Percentiles rank a stretch among this genome's conserved stretches.
Evolutionary conservation across 2,797 vertebrate species (phyloP).

Genomic region (Melanogrammus aeglefinus): DNA sequence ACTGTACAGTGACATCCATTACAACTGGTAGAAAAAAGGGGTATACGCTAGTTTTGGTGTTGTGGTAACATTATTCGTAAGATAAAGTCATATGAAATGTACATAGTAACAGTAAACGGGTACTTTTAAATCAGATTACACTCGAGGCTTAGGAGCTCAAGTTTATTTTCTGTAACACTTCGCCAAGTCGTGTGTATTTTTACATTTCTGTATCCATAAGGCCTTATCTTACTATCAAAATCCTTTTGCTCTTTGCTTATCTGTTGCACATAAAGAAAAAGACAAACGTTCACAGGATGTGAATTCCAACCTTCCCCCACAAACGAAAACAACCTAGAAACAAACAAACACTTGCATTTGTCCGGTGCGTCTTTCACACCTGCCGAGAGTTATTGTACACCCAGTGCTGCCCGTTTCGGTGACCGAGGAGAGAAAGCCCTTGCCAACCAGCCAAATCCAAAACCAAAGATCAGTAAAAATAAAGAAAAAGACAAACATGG

Average conservation of each 20-base stretch:
- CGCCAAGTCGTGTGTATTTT: slow-evolving; percentile 49
- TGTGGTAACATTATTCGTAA: slow-evolving; percentile 72
- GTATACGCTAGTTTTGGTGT: slow-evolving; percentile 67
- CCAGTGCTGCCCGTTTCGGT: slow-evolving; percentile 76
- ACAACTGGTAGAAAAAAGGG: slow-evolving; percentile 77
- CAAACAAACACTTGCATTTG: slow-evolving; percentile 43
- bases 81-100: slow-evolving; percentile 71
- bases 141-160: slow-evolving; percentile 62
- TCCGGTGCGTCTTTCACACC: slow-evolving; percentile 52
- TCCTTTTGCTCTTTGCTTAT: slow-evolving; percentile 66
- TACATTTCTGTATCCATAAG: slow-evolving; percentile 66
- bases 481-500: background rate
- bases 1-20: slow-evolving; percentile 85
- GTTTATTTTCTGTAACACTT: slow-evolving; percentile 67
- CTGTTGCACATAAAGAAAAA: slow-evolving; percentile 57
- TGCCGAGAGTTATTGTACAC: slow-evolving; percentile 58
- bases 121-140: slow-evolving; percentile 59
- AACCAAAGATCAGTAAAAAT: slow-evolving; percentile 39
- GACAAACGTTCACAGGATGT: slow-evolving; percentile 52
- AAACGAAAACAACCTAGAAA: background rate
- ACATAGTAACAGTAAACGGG: slow-evolving; percentile 67
- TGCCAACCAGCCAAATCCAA: slow-evolving; percentile 64
- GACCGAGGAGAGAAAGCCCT: slow-evolving; percentile 75
- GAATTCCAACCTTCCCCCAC: slow-evolving; percentile 35
- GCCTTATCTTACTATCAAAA: slow-evolving; percentile 76